Evolutionary conservation across 2,797 vertebrate genomes (phyloP), one percentile per base, ranked within the genome.

Genomic region (Argentina silus): DNA sequence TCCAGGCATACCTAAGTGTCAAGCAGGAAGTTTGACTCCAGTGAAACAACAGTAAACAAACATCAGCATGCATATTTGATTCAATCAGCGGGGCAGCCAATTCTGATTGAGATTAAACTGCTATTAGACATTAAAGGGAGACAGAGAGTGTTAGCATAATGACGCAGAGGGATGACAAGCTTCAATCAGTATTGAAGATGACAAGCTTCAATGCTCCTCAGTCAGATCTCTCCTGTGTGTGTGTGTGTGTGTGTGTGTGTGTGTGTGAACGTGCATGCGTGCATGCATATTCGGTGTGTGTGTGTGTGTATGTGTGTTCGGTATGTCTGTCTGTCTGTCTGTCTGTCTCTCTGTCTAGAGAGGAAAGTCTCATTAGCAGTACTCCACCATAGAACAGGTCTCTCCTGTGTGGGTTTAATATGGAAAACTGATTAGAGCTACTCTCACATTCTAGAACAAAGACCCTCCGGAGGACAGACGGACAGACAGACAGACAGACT

Each of bases 61-160:
- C 15, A 53, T n/a, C 51, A 17, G 14, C n/a, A 7, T 53, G 15
- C 5, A 92, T 93, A 88, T 66, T 77, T 90, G 89, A 94, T 93
- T 90, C 89, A 93, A 93, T 93, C 93, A 93, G 90, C 83, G 85
- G 10, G 72, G 79, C 80, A 81, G 82, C 76, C 85, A 88, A 92
- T 91, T 90, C 90, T n/a, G 21, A 72, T 70, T 87, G 84, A 88
- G 86, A 91, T 88, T 89, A 91, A 86, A 75, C 77, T 42, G 80
- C 81, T 57, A 89, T 88, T 85, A 89, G 72, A 76, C 80, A 67
- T 84, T 85, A 78, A 87, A 67, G 78, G 69, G 42, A n/a, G 61
- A 63, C 36, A 72, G 74, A 77, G 70, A 75, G 72, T 67, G 79
- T 61, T 75, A 73, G 78, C 67, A 66, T 70, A 76, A 80, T 56